A percentile compares a stretch with the other conserved stretches of the same genome.
Conservation (phyloP, 2,113 vertebrate genomes). For the Capreolus pygargus region DNA sequence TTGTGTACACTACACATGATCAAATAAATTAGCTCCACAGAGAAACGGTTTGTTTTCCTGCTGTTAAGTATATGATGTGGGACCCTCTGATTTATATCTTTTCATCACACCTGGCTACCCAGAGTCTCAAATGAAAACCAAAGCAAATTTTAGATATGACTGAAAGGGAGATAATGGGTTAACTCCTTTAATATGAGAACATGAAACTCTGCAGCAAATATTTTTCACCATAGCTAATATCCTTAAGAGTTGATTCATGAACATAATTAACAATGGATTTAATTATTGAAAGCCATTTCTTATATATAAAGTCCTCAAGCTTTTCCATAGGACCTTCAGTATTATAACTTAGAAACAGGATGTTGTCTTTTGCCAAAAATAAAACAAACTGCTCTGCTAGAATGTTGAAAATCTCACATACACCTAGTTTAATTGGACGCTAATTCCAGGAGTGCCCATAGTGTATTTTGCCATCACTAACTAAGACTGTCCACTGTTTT, state of each 20-base stretch:
- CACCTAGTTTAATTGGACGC: background rate
- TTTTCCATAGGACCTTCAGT: constrained; percentile 18
- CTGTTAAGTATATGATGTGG: background rate
- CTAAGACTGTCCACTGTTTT: constrained; percentile 29
- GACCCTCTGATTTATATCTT: constrained; percentile 6
- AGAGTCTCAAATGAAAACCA: constrained; percentile 30
- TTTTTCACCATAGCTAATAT: constrained; percentile 22
- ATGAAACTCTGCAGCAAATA: background rate
- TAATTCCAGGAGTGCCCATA: constrained; percentile 35
- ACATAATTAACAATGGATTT: constrained; percentile 38
- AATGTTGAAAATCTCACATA: background rate
- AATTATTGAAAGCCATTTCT: constrained; percentile 19
- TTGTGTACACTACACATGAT: constrained; percentile 43
- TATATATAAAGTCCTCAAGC: constrained; percentile 5
- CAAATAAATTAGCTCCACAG: constrained; percentile 30
- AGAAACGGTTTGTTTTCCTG: constrained; percentile 27
- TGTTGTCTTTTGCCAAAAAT: constrained; percentile 39
- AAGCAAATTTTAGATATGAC: constrained; percentile 47
- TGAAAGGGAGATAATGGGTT: background rate
- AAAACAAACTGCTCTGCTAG: constrained; percentile 12
- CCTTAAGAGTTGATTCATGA: constrained; percentile 22
- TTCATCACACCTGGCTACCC: constrained; percentile 1
- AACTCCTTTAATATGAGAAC: constrained; percentile 33
- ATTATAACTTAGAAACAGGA: constrained; percentile 19
- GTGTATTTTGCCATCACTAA: constrained; percentile 46